Evolutionary conservation across 2,797 vertebrate genomes (phyloP).

Genomic region (Smutsia gigantea): DNA sequence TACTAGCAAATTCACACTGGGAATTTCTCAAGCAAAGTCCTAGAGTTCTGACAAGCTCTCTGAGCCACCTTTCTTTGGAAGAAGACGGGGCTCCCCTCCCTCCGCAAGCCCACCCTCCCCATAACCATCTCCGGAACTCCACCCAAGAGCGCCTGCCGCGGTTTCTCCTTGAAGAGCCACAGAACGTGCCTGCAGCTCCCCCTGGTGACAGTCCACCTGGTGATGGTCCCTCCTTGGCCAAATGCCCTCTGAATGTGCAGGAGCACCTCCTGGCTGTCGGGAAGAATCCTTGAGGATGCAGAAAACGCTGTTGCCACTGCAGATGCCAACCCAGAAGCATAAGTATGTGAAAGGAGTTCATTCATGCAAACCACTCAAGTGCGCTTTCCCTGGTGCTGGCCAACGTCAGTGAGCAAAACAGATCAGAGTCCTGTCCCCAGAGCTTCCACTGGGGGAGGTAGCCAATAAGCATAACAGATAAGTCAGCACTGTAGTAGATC

Average conservation of each 20-base stretch:
- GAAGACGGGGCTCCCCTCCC: too few relatives aligned
- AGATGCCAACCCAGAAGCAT: fast-evolving
- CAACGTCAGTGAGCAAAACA: neutral
- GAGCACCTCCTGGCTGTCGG: fast-evolving
- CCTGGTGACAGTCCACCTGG: neutral
- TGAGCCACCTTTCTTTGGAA: neutral
- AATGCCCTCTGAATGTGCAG: too few relatives aligned
- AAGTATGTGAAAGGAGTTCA: neutral
- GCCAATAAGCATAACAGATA: neutral
- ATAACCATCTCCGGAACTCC: fast-evolving
- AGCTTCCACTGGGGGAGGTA: neutral
- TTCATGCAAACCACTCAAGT: too few relatives aligned
- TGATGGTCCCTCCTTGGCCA: neutral
- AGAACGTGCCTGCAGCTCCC: neutral
- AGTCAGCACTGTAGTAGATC: fast-evolving
- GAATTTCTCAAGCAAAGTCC: neutral
- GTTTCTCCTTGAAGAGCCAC: fast-evolving
- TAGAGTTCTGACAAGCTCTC: neutral
- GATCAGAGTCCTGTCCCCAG: too few relatives aligned
- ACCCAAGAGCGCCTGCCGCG: fast-evolving
- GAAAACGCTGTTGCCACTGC: neutral
- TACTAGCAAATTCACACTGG: neutral
- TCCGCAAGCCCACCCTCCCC: fast-evolving
- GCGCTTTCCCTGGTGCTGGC: neutral
- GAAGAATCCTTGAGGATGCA: fast-evolving